These are phyloP conservation scores for Acrocephalus arundinaceus DNA, from an alignment of 2,113 vertebrate genomes.

Conservation along the genomic window DNA sequence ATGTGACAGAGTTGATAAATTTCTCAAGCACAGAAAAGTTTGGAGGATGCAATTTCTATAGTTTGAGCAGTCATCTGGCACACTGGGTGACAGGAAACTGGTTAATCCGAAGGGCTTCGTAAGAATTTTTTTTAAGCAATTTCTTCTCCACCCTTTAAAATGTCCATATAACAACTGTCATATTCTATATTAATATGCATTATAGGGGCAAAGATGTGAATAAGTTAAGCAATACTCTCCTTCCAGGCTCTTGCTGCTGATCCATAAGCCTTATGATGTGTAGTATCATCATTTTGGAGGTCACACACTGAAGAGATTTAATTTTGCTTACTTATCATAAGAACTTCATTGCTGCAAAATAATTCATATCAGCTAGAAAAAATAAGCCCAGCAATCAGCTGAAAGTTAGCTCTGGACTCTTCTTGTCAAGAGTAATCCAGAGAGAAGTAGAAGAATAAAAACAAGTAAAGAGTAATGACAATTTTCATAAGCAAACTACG, in stretches of 20 bases:
- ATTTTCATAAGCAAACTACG: slow-evolving; percentile 45
- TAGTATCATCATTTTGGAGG: not conserved
- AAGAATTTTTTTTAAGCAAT: not conserved
- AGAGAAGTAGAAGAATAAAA: slow-evolving; percentile 4
- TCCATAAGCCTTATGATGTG: not conserved
- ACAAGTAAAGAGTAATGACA: slow-evolving; percentile 6
- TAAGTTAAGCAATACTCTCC: not conserved
- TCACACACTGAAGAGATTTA: not conserved
- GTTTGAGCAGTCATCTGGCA: not conserved
- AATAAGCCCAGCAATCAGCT: not conserved
- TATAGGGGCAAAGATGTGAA: not conserved
- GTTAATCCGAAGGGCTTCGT: not conserved
- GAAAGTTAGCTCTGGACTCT: slow-evolving; percentile 4
- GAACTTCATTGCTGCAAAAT: not conserved
- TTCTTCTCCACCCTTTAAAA: not conserved
- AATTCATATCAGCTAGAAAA: slow-evolving; percentile 7
- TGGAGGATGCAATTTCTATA: not conserved
- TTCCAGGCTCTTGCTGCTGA: slow-evolving; percentile 4
- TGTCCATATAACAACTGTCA: not conserved
- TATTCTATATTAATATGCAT: not conserved
- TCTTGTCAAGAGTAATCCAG: not conserved
- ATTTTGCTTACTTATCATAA: slow-evolving; percentile 11
- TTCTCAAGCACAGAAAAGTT: slow-evolving; percentile 5
- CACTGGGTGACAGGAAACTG: not conserved
- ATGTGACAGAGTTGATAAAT: slow-evolving; percentile 43